These are phyloP conservation scores for Rattus norvegicus DNA, from an alignment of 2,113 vertebrate species.

Conservation along the genomic window DNA sequence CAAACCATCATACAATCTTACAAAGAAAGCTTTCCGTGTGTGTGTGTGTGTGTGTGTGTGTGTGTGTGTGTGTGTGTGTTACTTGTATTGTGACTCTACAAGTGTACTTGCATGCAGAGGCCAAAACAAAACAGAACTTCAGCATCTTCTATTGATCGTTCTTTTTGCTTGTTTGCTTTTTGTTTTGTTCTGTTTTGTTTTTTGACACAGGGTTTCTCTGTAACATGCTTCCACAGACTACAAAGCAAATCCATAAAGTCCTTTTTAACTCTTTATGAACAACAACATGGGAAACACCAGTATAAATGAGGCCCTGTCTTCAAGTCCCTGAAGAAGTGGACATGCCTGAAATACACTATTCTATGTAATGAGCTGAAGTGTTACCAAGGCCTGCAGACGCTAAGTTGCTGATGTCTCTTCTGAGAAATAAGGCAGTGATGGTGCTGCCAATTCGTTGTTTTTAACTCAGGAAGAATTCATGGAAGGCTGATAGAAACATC, in stretches of 20 bases:
- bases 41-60: no score
- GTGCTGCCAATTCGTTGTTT: conserved; percentile 43
- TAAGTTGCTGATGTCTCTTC: conserved; percentile 56
- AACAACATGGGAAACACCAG: conserved; percentile 35
- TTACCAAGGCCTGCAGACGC: conserved; percentile 14
- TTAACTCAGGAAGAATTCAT: conserved; percentile 72
- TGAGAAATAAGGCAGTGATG: conserved; percentile 50
- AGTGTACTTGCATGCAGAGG: no score
- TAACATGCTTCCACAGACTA: neutral
- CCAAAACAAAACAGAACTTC: no score
- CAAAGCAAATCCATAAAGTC: neutral
- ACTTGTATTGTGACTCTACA: no score
- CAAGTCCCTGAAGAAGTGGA: conserved; percentile 36
- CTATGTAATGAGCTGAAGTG: neutral
- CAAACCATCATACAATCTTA: no score
- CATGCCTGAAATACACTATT: neutral
- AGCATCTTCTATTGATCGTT: no score
- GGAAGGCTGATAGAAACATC: conserved; percentile 46
- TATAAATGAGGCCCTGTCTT: conserved; percentile 33
- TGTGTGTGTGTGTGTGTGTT: no score
- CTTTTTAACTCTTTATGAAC: conserved; percentile 57
- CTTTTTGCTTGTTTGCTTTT: no score
- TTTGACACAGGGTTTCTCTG: no score
- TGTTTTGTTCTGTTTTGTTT: no score
- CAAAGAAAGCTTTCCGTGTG: no score